Evolutionary conservation across 2,113 vertebrate species (phyloP), one percentile per base, ranked within the genome.

Genomic region (Scopus umbretta): DNA sequence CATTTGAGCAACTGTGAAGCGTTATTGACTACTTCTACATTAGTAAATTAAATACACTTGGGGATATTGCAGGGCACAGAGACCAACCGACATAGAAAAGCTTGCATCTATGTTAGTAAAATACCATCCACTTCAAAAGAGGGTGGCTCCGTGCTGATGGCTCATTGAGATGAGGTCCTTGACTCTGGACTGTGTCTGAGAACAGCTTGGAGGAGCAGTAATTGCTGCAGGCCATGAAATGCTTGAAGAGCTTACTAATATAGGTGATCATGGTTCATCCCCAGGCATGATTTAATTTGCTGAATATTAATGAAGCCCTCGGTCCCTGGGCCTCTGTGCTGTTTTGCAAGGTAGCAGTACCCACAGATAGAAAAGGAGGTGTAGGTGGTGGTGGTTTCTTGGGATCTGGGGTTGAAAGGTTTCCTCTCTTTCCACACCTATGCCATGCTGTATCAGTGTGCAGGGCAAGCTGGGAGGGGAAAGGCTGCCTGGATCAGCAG

Each of bases 381-480:
- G 38, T 70, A 63, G 21, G 6, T 62, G 6, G 3, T 20, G 26
- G 22, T 53, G 27, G 15, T 66, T 93, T 88, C n/a, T 36, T 70
- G 21, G 36, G 25, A 34, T 34, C 20, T 23, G 52, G 53, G n/a
- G n/a, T 65, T 32, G 59, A 80, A 82, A 85, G 58, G 3, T 61
- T 79, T 90, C 40, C 12, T 87, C 49, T 72, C 13, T n/a, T 75
- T 34, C 32, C 49, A 47, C 13, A 18, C 10, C 32, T 91, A 36
- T 0, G 3, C 16, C 0, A 6, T 38, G 38, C 53, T 76, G 29
- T 76, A 42, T 90, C 85, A 34, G 53, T 12, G 58, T 10, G 5
- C 53, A 49, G 81, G 38, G 42, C 0, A 3, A 53, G 29, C 45
- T 55, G 79, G 45, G 80, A 88, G 92, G 87, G 71, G 79, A 88